These are phyloP conservation scores for Zosterops lateralis DNA, from an alignment of 2,113 vertebrate species.

Conservation along the genomic window DNA sequence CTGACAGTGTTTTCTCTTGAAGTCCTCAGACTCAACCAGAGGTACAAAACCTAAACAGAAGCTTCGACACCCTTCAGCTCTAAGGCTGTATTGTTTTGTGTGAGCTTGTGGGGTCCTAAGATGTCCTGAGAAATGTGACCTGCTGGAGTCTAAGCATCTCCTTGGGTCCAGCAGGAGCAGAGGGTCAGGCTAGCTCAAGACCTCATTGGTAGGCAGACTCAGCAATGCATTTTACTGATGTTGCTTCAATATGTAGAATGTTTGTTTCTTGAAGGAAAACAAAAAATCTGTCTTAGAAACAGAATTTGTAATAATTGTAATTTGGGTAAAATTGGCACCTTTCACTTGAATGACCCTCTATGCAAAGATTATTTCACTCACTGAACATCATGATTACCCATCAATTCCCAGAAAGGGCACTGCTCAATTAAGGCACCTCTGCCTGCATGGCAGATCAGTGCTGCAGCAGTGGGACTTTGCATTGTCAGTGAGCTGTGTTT, in stretches of 20 bases:
- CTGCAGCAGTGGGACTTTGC: neutral
- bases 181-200: neutral
- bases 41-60: neutral
- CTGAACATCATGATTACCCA: neutral
- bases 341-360: neutral
- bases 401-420: neutral
- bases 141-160: neutral
- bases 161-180: neutral
- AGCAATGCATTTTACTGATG: neutral
- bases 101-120: neutral
- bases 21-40: neutral
- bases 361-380: neutral
- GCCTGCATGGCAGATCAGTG: neutral
- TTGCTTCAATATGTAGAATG: neutral
- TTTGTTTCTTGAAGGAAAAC: neutral
- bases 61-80: neutral
- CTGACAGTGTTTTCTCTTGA: neutral
- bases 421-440: neutral
- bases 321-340: neutral
- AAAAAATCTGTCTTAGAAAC: neutral
- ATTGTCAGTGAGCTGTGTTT: neutral
- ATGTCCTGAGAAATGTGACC: neutral
- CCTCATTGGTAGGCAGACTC: neutral
- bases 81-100: neutral
- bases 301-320: neutral